Percentiles rank a stretch among this genome's conserved stretches.
Conservation (phyloP, 2,113 vertebrate genomes). For the Acrocephalus arundinaceus region DNA sequence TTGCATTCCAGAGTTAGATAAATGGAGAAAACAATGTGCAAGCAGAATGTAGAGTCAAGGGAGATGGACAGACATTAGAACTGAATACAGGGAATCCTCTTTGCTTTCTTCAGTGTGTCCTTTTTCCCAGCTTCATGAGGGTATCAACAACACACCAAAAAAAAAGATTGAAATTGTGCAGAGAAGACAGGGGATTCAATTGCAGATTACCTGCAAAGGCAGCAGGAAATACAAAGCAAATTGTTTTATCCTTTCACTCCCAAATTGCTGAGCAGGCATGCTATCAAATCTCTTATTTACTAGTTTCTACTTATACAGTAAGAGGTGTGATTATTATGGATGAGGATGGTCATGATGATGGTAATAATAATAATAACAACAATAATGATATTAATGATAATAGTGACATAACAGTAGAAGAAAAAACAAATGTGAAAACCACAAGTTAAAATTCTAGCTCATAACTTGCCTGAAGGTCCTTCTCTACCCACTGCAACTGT, state of each 20-base stretch:
- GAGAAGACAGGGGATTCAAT: background rate
- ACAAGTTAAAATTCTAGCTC: background rate
- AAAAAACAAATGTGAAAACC: background rate
- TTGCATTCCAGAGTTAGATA: background rate
- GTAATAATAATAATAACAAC: background rate
- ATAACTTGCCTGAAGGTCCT: background rate
- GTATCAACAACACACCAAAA: background rate
- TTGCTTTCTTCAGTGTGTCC: background rate
- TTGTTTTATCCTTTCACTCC: background rate
- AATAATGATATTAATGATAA: background rate
- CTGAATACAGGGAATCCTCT: background rate
- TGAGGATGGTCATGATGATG: background rate
- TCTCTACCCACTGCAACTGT: background rate
- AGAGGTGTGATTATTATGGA: background rate
- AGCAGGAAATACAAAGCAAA: background rate
- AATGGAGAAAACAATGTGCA: background rate
- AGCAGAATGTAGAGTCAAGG: background rate
- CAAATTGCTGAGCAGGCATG: background rate
- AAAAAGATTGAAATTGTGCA: background rate
- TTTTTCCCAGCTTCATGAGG: background rate
- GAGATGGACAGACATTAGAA: background rate
- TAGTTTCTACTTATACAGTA: background rate
- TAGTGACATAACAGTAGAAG: background rate
- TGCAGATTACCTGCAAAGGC: background rate
- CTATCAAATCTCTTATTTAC: background rate